These are phyloP conservation scores for Actenoides hombroni DNA, from an alignment of 2,113 vertebrate species.

Conservation along the genomic window DNA sequence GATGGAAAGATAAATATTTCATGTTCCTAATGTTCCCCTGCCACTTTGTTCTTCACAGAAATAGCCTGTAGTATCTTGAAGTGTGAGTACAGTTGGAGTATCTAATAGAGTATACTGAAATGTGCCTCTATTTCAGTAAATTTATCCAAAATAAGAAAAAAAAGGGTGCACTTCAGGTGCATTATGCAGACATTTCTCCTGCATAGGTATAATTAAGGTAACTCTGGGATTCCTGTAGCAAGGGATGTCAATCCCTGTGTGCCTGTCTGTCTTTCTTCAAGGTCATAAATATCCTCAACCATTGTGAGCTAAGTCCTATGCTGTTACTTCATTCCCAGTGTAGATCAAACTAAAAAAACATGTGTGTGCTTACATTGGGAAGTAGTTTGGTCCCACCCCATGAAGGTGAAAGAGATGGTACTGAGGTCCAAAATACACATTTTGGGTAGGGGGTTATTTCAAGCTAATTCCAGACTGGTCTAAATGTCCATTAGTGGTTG, in stretches of 20 bases:
- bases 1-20: constrained; percentile 15
- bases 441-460: neutral
- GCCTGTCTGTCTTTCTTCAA: neutral
- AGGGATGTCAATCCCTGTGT: neutral
- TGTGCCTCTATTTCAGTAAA: neutral
- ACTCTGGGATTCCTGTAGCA: neutral
- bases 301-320: neutral
- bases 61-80: neutral
- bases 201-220: neutral
- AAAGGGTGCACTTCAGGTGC: neutral
- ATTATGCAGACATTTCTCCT: neutral
- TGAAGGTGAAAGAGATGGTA: neutral
- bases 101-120: neutral
- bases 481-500: neutral
- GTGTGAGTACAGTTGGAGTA: neutral
- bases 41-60: neutral
- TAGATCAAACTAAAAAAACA: neutral
- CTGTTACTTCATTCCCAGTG: neutral
- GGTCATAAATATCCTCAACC: neutral
- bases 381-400: neutral
- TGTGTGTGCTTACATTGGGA: neutral
- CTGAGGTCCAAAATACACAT: neutral
- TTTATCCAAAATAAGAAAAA: neutral
- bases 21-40: neutral
- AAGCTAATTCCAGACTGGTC: neutral